Percentiles rank a stretch among this genome's conserved stretches.
Evolutionary conservation across 2,888 invertebrate species (phyloP).

Genomic region (Icerya purchasi): DNA sequence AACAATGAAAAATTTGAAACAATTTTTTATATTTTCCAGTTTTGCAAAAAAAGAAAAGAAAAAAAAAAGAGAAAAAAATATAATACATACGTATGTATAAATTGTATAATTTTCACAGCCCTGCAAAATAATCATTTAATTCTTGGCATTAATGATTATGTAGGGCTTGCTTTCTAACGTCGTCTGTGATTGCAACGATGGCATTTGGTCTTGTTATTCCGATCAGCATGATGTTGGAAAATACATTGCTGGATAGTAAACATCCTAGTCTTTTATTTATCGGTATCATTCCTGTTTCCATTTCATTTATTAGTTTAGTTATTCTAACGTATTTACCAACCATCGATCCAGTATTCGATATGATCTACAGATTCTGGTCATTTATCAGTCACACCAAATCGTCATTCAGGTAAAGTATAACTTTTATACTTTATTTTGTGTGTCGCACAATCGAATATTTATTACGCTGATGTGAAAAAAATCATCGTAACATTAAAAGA

Average conservation of each 20-base stretch:
- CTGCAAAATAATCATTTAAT: neutral
- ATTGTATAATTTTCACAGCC: no score
- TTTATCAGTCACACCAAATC: neutral
- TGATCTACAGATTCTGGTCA: conserved; percentile 2
- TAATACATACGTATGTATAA: neutral
- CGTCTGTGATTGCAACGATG: conserved; percentile 67
- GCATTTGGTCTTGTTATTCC: conserved; percentile 73
- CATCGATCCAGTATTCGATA: conserved; percentile 5
- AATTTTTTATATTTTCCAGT: no score
- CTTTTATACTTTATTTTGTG: no score
- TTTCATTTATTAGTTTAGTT: conserved; percentile 7
- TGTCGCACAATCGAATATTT: no score
- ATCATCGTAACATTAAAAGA: no score
- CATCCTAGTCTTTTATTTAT: conserved; percentile 7
- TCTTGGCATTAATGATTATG: no score
- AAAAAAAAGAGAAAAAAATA: neutral
- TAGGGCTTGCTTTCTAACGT: conserved; percentile 88
- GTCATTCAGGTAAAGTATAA: conserved; percentile 7
- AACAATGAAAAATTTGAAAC: no score
- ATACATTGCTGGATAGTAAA: conserved; percentile 8
- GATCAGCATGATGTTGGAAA: conserved; percentile 28
- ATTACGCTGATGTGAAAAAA: no score
- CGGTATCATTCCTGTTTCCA: conserved; percentile 6
- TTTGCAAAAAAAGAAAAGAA: no score
- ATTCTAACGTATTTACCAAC: conserved; percentile 8